These are phyloP conservation scores for Netelia virgata DNA, from an alignment of 2,888 invertebrate species.

Conservation along the genomic window DNA sequence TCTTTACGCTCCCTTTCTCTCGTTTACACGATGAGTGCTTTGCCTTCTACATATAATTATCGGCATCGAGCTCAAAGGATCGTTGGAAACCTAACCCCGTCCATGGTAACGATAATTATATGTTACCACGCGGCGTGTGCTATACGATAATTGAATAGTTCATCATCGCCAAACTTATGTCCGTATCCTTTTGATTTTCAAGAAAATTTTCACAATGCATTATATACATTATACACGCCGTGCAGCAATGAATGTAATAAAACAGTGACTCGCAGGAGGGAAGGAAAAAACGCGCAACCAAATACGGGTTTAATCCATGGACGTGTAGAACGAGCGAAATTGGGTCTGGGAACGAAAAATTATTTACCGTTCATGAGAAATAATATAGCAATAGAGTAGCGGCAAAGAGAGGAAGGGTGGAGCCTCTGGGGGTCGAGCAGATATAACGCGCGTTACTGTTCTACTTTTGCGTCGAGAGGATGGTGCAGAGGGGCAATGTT, in stretches of 20 bases:
- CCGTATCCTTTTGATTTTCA: neutral
- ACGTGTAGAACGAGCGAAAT: constrained; percentile 60
- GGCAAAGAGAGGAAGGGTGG: neutral
- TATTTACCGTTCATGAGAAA: constrained; percentile 66
- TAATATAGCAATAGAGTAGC: constrained; percentile 44
- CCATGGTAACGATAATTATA: neutral
- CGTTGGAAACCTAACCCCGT: neutral
- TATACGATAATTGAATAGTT: too few relatives aligned
- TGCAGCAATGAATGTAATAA: constrained; percentile 19
- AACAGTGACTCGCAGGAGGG: neutral
- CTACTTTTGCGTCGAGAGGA: constrained; percentile 67
- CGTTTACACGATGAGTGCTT: neutral
- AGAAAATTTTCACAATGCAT: neutral
- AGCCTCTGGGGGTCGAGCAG: constrained; percentile 40
- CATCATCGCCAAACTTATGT: neutral
- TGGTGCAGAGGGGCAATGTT: constrained; percentile 64
- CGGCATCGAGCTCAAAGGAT: constrained; percentile 13
- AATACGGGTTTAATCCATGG: constrained; percentile 53
- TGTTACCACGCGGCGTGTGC: too few relatives aligned
- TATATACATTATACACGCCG: constrained; percentile 13
- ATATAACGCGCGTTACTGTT: constrained; percentile 68
- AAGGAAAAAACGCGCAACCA: constrained; percentile 27
- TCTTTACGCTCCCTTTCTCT: neutral
- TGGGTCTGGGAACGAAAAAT: constrained; percentile 56
- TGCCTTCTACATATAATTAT: constrained; percentile 24